Conservation (phyloP, 2,113 vertebrate species). For the Excalfactoria chinensis region DNA sequence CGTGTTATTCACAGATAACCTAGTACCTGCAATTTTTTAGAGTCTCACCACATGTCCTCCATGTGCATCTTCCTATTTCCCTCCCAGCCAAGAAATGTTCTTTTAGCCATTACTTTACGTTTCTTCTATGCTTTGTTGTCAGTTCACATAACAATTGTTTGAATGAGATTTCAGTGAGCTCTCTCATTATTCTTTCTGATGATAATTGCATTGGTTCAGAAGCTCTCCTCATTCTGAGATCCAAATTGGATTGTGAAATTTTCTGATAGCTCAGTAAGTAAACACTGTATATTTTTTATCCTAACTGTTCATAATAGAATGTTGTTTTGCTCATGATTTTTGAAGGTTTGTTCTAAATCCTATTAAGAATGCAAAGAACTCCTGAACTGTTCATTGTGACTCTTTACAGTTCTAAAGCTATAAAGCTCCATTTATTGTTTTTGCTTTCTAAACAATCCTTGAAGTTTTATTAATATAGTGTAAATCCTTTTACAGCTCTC, state of each 20-base stretch:
- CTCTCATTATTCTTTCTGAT: not conserved
- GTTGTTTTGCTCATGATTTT: not conserved
- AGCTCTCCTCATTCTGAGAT: not conserved
- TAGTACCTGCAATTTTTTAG: not conserved
- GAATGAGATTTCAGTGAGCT: not conserved
- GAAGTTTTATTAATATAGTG: slow-evolving; percentile 36
- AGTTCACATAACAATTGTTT: not conserved
- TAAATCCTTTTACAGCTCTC: slow-evolving; percentile 34
- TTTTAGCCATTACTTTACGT: not conserved
- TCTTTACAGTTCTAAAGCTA: slow-evolving; percentile 9
- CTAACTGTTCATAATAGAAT: not conserved
- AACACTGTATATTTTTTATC: not conserved
- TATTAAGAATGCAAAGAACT: not conserved
- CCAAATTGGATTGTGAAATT: not conserved
- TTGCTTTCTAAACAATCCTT: slow-evolving; percentile 37
- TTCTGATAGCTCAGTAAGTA: not conserved
- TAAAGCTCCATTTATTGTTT: slow-evolving; percentile 32
- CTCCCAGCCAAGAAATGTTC: not conserved
- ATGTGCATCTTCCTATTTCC: not conserved
- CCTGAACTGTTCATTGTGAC: not conserved
- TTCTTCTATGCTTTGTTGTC: not conserved
- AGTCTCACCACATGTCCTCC: not conserved
- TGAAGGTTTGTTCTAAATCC: not conserved
- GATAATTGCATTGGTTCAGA: not conserved
- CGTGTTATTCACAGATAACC: not conserved